Percentiles rank a stretch among this genome's conserved stretches.
These are phyloP conservation scores for Sebastes steindachneri DNA, from an alignment of 2,797 vertebrate genomes.

Conservation along the genomic window DNA sequence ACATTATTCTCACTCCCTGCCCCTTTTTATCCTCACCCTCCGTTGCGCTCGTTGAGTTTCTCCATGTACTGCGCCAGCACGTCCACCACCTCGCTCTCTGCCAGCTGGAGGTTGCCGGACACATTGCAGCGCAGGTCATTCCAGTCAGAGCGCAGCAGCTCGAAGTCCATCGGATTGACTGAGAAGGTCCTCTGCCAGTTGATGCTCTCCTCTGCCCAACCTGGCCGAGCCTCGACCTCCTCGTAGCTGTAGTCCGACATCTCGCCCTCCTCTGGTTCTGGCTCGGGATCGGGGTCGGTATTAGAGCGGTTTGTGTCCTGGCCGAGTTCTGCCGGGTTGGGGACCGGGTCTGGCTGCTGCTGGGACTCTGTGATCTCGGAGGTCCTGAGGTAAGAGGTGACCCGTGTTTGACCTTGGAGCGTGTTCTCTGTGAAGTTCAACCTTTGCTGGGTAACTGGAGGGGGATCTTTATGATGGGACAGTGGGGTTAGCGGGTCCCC, in stretches of 20 bases:
- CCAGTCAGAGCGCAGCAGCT: constrained; percentile 97
- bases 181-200: constrained; percentile 99
- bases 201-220: constrained; percentile 95
- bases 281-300: constrained; percentile 68
- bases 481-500: constrained; percentile 6
- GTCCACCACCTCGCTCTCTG: constrained; percentile 93
- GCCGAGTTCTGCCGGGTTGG: constrained; percentile 48
- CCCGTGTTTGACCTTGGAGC: constrained; percentile 55
- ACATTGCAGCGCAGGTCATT: constrained; percentile 98
- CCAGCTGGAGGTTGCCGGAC: constrained; percentile 96
- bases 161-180: constrained; percentile 94
- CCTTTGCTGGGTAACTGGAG: constrained; percentile 9
- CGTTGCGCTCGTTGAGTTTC: constrained; percentile 91
- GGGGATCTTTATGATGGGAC: constrained; percentile 22
- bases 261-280: constrained; percentile 84
- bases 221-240: constrained; percentile 85
- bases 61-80: constrained; percentile 98
- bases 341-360: constrained; percentile 77
- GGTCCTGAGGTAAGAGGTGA: constrained; percentile 89
- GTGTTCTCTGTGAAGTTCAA: constrained; percentile 78
- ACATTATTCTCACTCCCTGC: background rate
- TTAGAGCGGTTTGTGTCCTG: constrained; percentile 63
- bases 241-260: constrained; percentile 89
- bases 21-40: constrained; percentile 82
- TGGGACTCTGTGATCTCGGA: constrained; percentile 85